Evolutionary conservation across 2,113 vertebrate genomes (phyloP).

Genomic region (Sardina pilchardus): DNA sequence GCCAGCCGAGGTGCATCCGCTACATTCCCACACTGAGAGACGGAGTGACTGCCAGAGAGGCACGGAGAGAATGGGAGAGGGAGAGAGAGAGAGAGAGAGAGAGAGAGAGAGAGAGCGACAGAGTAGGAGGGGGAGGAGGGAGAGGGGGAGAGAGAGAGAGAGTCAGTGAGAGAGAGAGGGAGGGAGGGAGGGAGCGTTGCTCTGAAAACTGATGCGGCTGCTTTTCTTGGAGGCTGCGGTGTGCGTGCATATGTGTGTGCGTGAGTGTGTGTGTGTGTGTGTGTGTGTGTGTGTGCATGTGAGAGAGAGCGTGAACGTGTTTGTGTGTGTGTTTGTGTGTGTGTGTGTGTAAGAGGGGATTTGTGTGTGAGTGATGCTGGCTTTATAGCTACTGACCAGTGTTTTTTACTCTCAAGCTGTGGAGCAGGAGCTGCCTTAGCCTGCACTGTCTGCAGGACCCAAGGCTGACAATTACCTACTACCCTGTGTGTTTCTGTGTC

Average conservation of each 20-base stretch:
- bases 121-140: slow-evolving; percentile 54
- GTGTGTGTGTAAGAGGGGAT: not conserved
- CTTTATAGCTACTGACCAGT: slow-evolving; percentile 61
- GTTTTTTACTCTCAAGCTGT: slow-evolving; percentile 42
- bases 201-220: slow-evolving; percentile 76
- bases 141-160: slow-evolving; percentile 14
- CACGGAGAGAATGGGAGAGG: slow-evolving; percentile 62
- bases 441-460: slow-evolving; percentile 51
- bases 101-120: slow-evolving; percentile 53
- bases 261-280: slow-evolving; percentile 48
- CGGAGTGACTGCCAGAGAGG: slow-evolving; percentile 57
- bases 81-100: slow-evolving; percentile 53
- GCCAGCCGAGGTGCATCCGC: slow-evolving; percentile 55
- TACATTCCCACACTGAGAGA: slow-evolving; percentile 78
- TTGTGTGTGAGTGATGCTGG: slow-evolving; percentile 64
- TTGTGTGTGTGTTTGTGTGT: not conserved
- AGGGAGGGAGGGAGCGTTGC: slow-evolving; percentile 48
- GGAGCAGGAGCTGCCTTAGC: slow-evolving; percentile 38
- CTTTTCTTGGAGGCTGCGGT: slow-evolving; percentile 76
- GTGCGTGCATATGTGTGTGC: slow-evolving; percentile 45
- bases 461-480: slow-evolving; percentile 53
- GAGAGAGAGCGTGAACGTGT: not conserved
- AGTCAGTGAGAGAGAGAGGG: slow-evolving; percentile 38
- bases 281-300: slow-evolving; percentile 31
- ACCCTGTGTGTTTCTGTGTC: slow-evolving; percentile 29